A percentile compares a stretch with the other conserved stretches of the same genome.
Evolutionary conservation across 2,888 invertebrate species (phyloP).

Genomic region (Conomelus anceps): DNA sequence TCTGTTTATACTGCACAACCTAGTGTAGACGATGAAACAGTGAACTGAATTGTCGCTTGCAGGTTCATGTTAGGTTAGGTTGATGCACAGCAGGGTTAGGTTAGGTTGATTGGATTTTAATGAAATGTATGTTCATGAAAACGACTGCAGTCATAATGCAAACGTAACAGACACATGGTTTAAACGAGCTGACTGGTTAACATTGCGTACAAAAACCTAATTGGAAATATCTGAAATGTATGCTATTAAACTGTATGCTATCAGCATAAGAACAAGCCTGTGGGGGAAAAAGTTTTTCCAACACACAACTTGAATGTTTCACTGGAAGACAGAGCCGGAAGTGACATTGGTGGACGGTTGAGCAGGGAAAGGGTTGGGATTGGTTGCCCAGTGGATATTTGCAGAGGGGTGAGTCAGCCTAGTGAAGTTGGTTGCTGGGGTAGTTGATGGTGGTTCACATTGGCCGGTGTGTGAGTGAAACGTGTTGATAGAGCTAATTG

Average conservation of each 20-base stretch:
- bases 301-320: not conserved
- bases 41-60: not conserved
- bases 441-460: not conserved
- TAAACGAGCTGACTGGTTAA: not conserved
- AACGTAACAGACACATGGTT: not conserved
- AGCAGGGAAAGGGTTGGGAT: not conserved
- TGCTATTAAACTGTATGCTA: too few relatives aligned
- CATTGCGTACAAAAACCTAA: not conserved
- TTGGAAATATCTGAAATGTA: not conserved
- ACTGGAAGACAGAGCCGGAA: not conserved
- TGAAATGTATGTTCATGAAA: not conserved
- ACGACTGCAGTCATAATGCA: too few relatives aligned
- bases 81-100: not conserved
- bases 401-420: not conserved
- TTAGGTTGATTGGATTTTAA: not conserved
- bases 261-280: not conserved
- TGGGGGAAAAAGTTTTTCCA: not conserved
- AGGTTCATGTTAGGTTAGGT: too few relatives aligned
- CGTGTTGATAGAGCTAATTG: not conserved
- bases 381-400: not conserved
- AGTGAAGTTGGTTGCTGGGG: not conserved
- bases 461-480: not conserved
- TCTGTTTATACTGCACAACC: too few relatives aligned
- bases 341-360: not conserved
- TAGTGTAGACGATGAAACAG: not conserved